Percentiles rank a stretch among this genome's conserved stretches.
These are phyloP conservation scores for Fulmarus glacialis DNA, from an alignment of 2,113 vertebrate genomes.

Conservation along the genomic window DNA sequence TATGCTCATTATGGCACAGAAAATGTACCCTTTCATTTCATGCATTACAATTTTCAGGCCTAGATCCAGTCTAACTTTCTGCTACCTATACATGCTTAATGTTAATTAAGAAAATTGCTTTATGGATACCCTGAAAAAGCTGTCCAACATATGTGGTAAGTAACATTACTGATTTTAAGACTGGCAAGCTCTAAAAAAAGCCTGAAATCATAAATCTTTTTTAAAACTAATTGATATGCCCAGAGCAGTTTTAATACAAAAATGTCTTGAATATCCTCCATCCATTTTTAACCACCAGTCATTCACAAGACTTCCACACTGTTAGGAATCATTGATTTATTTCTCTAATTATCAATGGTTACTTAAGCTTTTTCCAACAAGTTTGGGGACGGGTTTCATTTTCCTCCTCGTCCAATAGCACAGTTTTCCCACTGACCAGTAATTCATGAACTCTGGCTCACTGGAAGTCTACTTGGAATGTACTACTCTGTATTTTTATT, in stretches of 20 bases:
- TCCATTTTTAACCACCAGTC: neutral
- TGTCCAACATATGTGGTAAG: neutral
- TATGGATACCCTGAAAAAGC: neutral
- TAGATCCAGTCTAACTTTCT: neutral
- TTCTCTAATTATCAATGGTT: neutral
- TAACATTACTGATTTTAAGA: neutral
- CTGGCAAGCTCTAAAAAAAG: neutral
- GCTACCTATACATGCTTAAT: neutral
- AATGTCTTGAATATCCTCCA: neutral
- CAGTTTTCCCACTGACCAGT: neutral
- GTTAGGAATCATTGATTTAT: neutral
- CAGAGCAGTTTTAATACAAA: neutral
- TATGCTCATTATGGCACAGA: neutral
- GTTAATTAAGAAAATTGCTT: neutral
- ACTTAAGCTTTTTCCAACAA: neutral
- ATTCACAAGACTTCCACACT: neutral
- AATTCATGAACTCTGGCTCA: neutral
- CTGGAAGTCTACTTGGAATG: neutral
- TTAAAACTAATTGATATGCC: neutral
- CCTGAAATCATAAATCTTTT: neutral
- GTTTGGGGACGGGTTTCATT: neutral
- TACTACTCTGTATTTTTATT: neutral
- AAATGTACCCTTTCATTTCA: neutral
- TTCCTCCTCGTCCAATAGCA: neutral
- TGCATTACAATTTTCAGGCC: neutral